These are phyloP conservation scores for Anorthoa munda DNA, from an alignment of 2,888 invertebrate genomes.

Conservation along the genomic window DNA sequence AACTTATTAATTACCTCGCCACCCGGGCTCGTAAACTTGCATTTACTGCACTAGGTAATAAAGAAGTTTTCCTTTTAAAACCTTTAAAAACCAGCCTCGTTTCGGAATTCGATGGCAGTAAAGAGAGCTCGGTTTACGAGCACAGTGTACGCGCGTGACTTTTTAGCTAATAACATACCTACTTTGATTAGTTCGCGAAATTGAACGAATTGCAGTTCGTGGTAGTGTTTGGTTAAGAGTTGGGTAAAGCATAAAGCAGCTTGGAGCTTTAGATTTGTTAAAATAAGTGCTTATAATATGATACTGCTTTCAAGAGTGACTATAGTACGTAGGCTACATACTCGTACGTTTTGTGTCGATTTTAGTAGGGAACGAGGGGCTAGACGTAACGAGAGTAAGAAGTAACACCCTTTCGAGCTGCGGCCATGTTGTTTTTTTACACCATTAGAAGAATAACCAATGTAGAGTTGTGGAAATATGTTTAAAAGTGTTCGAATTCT, in stretches of 20 bases:
- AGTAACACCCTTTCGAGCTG: not conserved
- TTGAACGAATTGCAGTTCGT: conserved; percentile 59
- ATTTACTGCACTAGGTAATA: conserved; percentile 74
- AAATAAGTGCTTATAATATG: not conserved
- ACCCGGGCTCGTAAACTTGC: conserved; percentile 82
- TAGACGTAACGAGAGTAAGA: not conserved
- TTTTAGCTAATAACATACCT: conserved; percentile 75
- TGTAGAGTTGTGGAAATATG: not conserved
- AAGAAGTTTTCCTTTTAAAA: conserved; percentile 85
- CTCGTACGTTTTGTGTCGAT: not conserved
- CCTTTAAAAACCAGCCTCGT: conserved; percentile 75
- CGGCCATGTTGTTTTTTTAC: not conserved
- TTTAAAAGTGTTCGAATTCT: no score
- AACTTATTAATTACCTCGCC: conserved; percentile 86
- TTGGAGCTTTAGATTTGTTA: not conserved
- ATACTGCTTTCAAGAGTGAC: not conserved
- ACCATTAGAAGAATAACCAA: not conserved
- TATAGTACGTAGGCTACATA: no score
- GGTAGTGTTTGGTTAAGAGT: conserved; percentile 39
- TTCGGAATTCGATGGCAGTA: conserved; percentile 76
- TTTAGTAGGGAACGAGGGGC: not conserved
- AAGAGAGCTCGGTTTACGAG: conserved; percentile 72
- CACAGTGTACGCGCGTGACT: conserved; percentile 78
- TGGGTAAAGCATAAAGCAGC: not conserved
- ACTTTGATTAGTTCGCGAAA: conserved; percentile 78